Conservation (phyloP, 2,797 vertebrate species). For the Syndactyla subalaris region DNA sequence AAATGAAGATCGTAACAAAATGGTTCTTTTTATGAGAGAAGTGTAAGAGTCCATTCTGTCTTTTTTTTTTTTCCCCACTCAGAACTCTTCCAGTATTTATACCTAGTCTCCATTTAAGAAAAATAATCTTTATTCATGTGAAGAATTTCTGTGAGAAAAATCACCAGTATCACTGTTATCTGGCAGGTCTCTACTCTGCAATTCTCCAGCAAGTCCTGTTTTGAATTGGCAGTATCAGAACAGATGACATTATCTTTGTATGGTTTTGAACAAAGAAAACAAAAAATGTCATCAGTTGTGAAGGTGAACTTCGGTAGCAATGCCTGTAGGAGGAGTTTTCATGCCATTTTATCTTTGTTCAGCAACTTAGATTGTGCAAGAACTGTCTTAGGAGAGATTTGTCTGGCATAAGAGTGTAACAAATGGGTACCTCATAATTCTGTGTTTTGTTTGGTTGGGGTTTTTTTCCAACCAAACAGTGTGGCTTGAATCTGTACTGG, state of each 20-base stretch:
- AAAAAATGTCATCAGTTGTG: constrained; percentile 39
- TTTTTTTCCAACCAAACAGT: neutral
- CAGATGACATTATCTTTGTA: constrained; percentile 64
- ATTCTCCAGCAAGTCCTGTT: constrained; percentile 44
- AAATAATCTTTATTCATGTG: constrained; percentile 59
- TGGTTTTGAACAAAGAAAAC: constrained; percentile 43
- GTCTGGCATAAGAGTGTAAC: neutral
- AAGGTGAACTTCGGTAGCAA: constrained; percentile 65
- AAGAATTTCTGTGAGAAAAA: constrained; percentile 49
- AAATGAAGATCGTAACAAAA: neutral
- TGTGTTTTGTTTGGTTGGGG: neutral
- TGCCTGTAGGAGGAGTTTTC: constrained; percentile 62
- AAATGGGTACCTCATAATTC: constrained; percentile 28
- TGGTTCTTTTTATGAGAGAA: neutral
- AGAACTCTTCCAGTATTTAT: neutral
- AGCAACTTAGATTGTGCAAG: constrained; percentile 38
- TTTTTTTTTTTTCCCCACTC: neutral
- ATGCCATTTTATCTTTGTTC: constrained; percentile 64
- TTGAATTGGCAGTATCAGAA: constrained; percentile 63
- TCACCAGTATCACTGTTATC: constrained; percentile 52
- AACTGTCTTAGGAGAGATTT: constrained; percentile 35
- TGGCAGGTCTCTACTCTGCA: constrained; percentile 59
- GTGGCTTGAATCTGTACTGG: neutral
- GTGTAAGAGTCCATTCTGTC: neutral
- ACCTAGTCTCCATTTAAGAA: neutral